Evolutionary conservation across 2,113 vertebrate species (phyloP), one percentile per base, ranked within the genome.

Genomic region (Rhagologus leucostigma): DNA sequence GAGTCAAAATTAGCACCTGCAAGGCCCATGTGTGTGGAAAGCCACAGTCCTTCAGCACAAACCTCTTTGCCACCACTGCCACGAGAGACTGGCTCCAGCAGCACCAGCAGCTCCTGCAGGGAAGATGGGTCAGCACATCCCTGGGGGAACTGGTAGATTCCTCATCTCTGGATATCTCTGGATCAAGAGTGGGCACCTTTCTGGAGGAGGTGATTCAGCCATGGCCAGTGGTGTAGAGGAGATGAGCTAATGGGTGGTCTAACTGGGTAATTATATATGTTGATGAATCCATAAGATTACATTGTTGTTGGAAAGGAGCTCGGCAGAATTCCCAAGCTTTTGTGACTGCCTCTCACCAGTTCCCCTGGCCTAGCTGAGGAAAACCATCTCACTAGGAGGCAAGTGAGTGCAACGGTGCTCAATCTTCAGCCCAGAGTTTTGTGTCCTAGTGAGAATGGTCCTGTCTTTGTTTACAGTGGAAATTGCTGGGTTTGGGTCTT

Each of bases 181-280:
- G 10, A 85, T 93, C 55, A 16, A 73, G 65, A 68, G 41, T 46
- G 47, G 46, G 30, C 50, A 41, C 32, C 37, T 64, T 46, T 57
- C 74, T 83, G 89, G 42, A 68, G 55, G 44, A 87, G 46, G 27
- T 80, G 89, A 65, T 50, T 93, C 84, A 93, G 69, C 29, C 46
- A 4, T 4, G 44, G 71, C 33, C 79, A 27, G 39, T 55, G 70
- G 16, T 62, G 50, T 13, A 55, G 50, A 90, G 70, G 23, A 94
- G 70, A 83, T 1, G 30, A 91, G 57, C 11, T 84, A 44, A 81
- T 19, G 47, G 64, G 82, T 88, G 67, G 73, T 65, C 84, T 60
- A 4, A 26, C 57, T 49, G 18, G 39, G 50, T 42, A 79, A 73
- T 41, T 65, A 3, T 0, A 15, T 2, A 14, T 0, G 0, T 13